Conservation (phyloP, 2,888 invertebrate species). For the Conistra vaccinii region DNA sequence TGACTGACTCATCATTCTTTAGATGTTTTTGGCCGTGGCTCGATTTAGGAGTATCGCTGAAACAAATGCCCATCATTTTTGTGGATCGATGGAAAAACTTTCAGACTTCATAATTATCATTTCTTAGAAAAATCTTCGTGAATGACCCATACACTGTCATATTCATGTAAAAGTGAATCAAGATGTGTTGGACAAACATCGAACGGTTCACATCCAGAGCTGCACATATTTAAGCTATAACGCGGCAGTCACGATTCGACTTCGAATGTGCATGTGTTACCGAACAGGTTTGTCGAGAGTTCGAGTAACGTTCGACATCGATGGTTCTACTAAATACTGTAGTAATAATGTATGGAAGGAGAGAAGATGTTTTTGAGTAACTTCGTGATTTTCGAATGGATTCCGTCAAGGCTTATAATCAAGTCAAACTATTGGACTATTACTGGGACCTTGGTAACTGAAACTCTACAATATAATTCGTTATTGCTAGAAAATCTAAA, state of each 20-base stretch:
- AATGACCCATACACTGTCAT: conserved; percentile 18
- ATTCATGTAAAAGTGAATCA: conserved; percentile 48
- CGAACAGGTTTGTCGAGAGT: conserved; percentile 72
- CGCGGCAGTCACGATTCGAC: conserved; percentile 80
- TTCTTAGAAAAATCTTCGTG: not conserved
- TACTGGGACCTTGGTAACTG: not conserved
- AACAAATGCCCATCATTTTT: not conserved
- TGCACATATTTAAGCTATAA: conserved; percentile 72
- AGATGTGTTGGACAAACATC: conserved; percentile 52
- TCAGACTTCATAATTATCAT: not conserved
- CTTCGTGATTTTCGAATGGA: conserved; percentile 3
- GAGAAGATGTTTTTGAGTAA: not conserved
- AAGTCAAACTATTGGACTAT: not conserved
- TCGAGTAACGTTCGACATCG: conserved; percentile 55
- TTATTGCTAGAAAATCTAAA: not conserved
- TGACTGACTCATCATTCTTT: too few relatives aligned
- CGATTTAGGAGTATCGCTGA: not conserved
- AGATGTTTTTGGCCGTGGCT: too few relatives aligned
- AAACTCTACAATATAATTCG: not conserved
- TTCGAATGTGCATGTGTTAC: conserved; percentile 78
- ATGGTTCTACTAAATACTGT: conserved; percentile 39
- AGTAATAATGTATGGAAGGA: conserved; percentile 18
- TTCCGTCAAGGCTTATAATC: not conserved
- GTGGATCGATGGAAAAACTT: not conserved
- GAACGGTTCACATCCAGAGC: conserved; percentile 47